Evolutionary conservation across 1,140 invertebrate genomes (phyloP).

Genomic region (Panagrolaimus sp.): DNA sequence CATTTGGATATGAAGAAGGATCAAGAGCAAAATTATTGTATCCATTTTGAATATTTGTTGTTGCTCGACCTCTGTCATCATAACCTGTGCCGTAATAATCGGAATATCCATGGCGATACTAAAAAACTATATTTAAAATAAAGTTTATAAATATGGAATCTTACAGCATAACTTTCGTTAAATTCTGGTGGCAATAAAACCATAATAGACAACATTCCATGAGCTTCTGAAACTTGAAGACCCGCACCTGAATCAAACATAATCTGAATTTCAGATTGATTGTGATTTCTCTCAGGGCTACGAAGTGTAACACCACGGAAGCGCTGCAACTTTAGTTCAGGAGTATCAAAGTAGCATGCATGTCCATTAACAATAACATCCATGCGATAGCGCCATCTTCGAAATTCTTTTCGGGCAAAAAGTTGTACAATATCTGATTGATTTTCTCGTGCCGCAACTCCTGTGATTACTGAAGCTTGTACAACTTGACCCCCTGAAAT

Average conservation of each 20-base stretch:
- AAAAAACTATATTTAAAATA: slow-evolving; percentile 61
- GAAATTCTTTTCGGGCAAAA: slow-evolving; percentile 70
- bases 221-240: slow-evolving; percentile 80
- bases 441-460: slow-evolving; percentile 69
- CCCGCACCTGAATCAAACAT: slow-evolving; percentile 77
- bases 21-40: slow-evolving; percentile 17
- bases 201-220: slow-evolving; percentile 75
- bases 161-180: slow-evolving; percentile 37
- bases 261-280: slow-evolving; percentile 85
- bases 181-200: slow-evolving; percentile 79
- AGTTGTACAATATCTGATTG: slow-evolving; percentile 78
- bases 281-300: slow-evolving; percentile 79
- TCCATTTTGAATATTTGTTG: slow-evolving; percentile 24
- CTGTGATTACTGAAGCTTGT: slow-evolving; percentile 76
- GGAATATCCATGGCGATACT: slow-evolving; percentile 13
- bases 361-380: slow-evolving; percentile 80
- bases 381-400: slow-evolving; percentile 78
- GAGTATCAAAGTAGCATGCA: slow-evolving; percentile 75
- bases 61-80: slow-evolving; percentile 21
- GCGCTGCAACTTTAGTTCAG: slow-evolving; percentile 77
- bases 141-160: neutral
- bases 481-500: slow-evolving; percentile 60
- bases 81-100: slow-evolving; percentile 32
- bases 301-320: slow-evolving; percentile 75
- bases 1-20: slow-evolving; percentile 22